Percentiles rank a stretch among this genome's conserved stretches.
These are phyloP conservation scores for Amblyteles armatorius DNA, from an alignment of 2,888 invertebrate species.

Conservation along the genomic window DNA sequence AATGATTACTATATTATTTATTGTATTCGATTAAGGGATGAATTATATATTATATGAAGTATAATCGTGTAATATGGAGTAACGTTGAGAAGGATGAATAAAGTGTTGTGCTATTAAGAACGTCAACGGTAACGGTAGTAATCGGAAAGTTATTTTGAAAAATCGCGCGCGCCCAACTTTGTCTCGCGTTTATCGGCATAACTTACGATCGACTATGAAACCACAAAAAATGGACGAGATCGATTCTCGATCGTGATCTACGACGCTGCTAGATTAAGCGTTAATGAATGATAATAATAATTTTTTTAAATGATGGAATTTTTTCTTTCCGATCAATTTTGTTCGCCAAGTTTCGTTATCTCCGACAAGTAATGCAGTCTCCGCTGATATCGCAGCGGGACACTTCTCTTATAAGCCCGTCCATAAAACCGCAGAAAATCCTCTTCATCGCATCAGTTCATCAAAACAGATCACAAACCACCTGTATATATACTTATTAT, in stretches of 20 bases:
- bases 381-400: slow-evolving; percentile 38
- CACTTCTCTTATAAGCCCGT: slow-evolving; percentile 43
- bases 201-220: neutral
- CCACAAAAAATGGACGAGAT: neutral
- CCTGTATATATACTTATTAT: slow-evolving; percentile 76
- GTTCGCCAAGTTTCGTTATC: slow-evolving; percentile 53
- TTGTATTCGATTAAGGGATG: slow-evolving; percentile 56
- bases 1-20: slow-evolving; percentile 60
- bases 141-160: slow-evolving; percentile 15
- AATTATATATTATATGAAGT: slow-evolving; percentile 28
- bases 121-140: slow-evolving; percentile 2
- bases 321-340: slow-evolving; percentile 30
- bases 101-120: slow-evolving; percentile 43
- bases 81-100: slow-evolving; percentile 45
- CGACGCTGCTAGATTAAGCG: neutral
- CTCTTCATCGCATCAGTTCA: slow-evolving; percentile 82
- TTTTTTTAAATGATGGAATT: neutral
- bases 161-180: neutral
- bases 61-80: slow-evolving; percentile 60
- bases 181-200: neutral
- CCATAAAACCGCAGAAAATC: slow-evolving; percentile 64
- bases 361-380: slow-evolving; percentile 48
- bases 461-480: slow-evolving; percentile 79
- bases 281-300: no score
- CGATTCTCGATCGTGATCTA: neutral